Base-by-base conservation (phyloP, 2,888 invertebrate species). In the Rotaria socialis region DNA sequence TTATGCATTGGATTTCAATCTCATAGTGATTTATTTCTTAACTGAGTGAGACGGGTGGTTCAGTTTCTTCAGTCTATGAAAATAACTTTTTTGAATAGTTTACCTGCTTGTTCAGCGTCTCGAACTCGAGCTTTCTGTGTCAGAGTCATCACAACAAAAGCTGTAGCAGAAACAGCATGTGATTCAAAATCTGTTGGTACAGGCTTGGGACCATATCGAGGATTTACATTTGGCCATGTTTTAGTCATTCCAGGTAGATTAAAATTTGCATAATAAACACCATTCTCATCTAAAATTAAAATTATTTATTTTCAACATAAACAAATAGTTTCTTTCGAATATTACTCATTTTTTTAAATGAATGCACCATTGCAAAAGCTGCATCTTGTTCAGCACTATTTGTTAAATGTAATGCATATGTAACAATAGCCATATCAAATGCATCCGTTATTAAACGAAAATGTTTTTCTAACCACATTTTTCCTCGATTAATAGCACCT, bases 121-220 rank as follows among this genome's bases (percentile, higher is more conserved):
- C 47, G 43, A 14, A 50, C 52, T 8, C 43, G 86, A 89, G 89
- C 60, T 89, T 89, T 27, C 84, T 67, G 85, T 90, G 89, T 80
- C 90, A 96, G 95, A 0, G 96, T 94, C 89, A 97, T 92, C 85
- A 97, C 92, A 0, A 95, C 97, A 90, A 96, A 97, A 0, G 96
- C 95, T 0, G 97, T 97, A 0, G 96, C 94, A 89, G 96, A 96
- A 85, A 97, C 94, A 91, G 96, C 97, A 90, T 95, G 94, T 0
- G 95, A 94, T 92, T 97, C 97, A 4, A 8, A 47, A 80, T 80
- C 80, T n/a, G 47, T 80, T 80, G 47, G 47, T 80, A 80, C 80
- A 24, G 80, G 80, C 47, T 80, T 80, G 7, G 80, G 80, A 89
- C 90, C 86, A 90, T 90, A 24, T 88, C 88, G 50, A 89, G 89